A percentile compares a stretch with the other conserved stretches of the same genome.
Evolutionary conservation across 2,888 invertebrate genomes (phyloP).

Genomic region (Tetrapedia diversipes): DNA sequence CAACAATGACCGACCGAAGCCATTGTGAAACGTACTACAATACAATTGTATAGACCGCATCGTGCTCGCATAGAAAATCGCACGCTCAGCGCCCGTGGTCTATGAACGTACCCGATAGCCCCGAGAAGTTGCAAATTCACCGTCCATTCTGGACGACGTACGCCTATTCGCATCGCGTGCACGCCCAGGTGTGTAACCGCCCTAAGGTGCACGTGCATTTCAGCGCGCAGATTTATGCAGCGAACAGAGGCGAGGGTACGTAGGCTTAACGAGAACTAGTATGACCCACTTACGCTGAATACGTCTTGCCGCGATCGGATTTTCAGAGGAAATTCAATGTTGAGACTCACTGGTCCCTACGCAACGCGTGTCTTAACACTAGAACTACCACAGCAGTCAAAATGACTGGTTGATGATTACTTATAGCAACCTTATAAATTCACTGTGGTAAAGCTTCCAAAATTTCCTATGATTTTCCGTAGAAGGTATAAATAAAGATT

Average conservation of each 20-base stretch:
- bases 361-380: too few relatives aligned
- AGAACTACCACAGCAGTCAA: too few relatives aligned
- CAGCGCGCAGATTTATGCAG: constrained; percentile 39
- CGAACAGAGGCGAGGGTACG: constrained; percentile 56
- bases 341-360: too few relatives aligned
- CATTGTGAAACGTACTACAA: too few relatives aligned
- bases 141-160: constrained; percentile 23
- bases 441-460: too few relatives aligned
- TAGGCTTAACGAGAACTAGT: constrained; percentile 68
- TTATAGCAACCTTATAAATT: too few relatives aligned
- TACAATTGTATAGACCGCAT: not conserved
- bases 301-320: constrained; percentile 44
- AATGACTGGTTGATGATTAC: too few relatives aligned
- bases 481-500: too few relatives aligned
- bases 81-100: not conserved
- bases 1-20: not conserved
- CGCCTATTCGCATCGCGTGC: constrained; percentile 25
- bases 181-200: constrained; percentile 48
- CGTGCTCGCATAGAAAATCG: not conserved
- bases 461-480: too few relatives aligned
- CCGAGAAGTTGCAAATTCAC: constrained; percentile 31
- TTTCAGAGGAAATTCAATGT: constrained; percentile 26
- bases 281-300: constrained; percentile 69
- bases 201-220: constrained; percentile 37
- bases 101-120: constrained; percentile 2